phyloP scores from a whole-genome alignment of 2,113 vertebrate genomes.

The Onychostoma macrolepis region DNA sequence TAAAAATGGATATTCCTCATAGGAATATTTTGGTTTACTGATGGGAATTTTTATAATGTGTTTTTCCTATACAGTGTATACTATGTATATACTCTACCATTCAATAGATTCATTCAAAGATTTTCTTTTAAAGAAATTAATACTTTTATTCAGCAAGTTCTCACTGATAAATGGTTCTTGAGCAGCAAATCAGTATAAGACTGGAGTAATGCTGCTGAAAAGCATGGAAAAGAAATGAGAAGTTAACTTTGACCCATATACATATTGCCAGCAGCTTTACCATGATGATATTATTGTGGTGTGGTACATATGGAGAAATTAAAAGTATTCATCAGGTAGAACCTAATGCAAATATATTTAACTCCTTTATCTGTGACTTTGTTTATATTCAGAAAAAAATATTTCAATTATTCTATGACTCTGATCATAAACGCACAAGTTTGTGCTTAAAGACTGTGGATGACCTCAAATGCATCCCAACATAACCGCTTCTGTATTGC shows the following conservation, averaged over 20 bases:
- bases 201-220: too few species aligned
- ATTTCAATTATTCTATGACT: too few species aligned
- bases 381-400: too few species aligned
- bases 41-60: not conserved
- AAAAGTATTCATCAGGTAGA: too few species aligned
- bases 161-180: too few species aligned
- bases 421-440: not conserved
- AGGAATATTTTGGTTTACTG: not conserved
- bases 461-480: not conserved
- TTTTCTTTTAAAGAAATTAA: not conserved
- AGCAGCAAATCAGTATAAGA: too few species aligned
- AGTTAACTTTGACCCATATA: not conserved
- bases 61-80: not conserved
- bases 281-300: not conserved
- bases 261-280: not conserved
- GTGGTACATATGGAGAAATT: not conserved
- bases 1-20: not conserved
- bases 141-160: not conserved
- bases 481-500: not conserved
- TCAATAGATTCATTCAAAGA: not conserved
- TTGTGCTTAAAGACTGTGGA: not conserved
- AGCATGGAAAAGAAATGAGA: not conserved
- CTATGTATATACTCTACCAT: too few species aligned
- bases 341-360: too few species aligned
- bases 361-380: too few species aligned